phyloP scores from a whole-genome alignment of 2,888 invertebrate genomes.

The Pomacea canaliculata region DNA sequence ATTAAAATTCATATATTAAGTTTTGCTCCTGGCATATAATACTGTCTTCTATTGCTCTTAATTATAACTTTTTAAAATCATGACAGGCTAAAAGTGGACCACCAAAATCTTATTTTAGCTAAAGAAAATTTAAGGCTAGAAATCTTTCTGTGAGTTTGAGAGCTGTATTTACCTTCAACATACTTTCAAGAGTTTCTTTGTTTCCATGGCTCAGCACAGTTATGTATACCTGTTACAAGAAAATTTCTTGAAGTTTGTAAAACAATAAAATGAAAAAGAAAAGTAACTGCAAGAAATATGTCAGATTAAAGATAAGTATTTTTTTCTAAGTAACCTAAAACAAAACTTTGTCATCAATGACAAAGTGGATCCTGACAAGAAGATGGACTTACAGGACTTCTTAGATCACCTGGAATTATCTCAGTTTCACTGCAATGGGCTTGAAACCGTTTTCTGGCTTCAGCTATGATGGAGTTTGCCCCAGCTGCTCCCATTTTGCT shows the following conservation, averaged over 20 bases:
- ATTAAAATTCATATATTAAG: too few relatives aligned
- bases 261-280: neutral
- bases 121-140: too few relatives aligned
- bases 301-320: neutral
- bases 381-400: neutral
- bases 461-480: neutral
- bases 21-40: too few relatives aligned
- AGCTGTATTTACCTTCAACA: neutral
- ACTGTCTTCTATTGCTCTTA: too few relatives aligned
- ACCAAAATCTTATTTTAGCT: too few relatives aligned
- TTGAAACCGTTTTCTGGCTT: neutral
- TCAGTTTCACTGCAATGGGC: neutral
- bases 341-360: neutral
- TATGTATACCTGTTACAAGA: neutral
- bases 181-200: neutral
- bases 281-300: neutral
- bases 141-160: too few relatives aligned
- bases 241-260: too few relatives aligned
- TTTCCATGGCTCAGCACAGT: constrained; percentile 5
- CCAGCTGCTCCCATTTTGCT: neutral
- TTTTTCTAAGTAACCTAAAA: neutral
- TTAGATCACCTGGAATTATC: neutral
- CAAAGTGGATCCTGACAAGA: neutral
- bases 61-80: too few relatives aligned
- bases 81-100: too few relatives aligned